A percentile compares a stretch with the other conserved stretches of the same genome.
These are phyloP conservation scores for Chelmon rostratus DNA, from an alignment of 2,797 vertebrate species.

Conservation along the genomic window DNA sequence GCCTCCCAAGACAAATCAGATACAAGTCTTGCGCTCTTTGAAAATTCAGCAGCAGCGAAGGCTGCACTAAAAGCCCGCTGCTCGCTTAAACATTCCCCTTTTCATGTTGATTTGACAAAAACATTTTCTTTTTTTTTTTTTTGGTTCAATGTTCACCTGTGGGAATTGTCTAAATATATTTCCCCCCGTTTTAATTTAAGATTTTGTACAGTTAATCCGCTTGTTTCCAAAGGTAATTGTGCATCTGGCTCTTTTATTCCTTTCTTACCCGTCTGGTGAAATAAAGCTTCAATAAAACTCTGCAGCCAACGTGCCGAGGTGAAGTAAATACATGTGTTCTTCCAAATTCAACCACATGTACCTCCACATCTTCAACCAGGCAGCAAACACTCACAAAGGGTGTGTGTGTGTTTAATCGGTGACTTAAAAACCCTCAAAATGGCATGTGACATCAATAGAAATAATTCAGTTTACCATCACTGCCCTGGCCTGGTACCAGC, in stretches of 20 bases:
- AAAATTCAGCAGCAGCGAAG: slow-evolving; percentile 30
- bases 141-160: background rate
- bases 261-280: slow-evolving; percentile 7
- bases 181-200: background rate
- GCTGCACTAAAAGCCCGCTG: slow-evolving; percentile 28
- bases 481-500: slow-evolving; percentile 31
- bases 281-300: background rate
- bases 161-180: background rate
- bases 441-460: slow-evolving; percentile 22
- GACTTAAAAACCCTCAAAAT: slow-evolving; percentile 19
- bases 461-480: slow-evolving; percentile 24
- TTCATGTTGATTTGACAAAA: slow-evolving; percentile 26
- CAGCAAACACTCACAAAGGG: slow-evolving; percentile 1
- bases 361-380: background rate
- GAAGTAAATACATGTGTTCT: background rate
- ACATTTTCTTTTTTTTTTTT: slow-evolving; percentile 14
- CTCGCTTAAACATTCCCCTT: background rate
- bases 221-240: background rate
- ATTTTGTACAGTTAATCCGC: background rate
- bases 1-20: slow-evolving; percentile 41
- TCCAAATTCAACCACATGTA: slow-evolving; percentile 6
- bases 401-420: slow-evolving; percentile 6
- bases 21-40: slow-evolving; percentile 16
- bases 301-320: background rate
- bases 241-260: background rate